phyloP scores from a whole-genome alignment of 2,888 invertebrate genomes.

The Scaptomyza tumidula region DNA sequence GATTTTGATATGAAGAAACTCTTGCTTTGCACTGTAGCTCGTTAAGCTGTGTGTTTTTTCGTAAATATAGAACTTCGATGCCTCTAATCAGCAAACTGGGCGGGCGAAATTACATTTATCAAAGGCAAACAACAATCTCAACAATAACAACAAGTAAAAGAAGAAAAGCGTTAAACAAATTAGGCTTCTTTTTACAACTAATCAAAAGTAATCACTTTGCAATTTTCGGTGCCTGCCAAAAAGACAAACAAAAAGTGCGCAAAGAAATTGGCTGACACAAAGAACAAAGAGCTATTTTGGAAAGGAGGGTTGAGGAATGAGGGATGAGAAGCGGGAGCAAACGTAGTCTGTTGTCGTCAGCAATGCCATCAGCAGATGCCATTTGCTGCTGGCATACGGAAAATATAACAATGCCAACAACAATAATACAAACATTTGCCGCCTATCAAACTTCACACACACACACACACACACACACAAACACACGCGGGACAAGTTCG shows the following conservation, averaged over 20 bases:
- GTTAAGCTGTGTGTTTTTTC: constrained; percentile 51
- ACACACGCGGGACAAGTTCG: constrained; percentile 58
- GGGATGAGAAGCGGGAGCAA: background rate
- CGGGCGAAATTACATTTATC: constrained; percentile 68
- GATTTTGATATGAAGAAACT: constrained; percentile 15
- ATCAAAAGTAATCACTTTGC: constrained; percentile 81
- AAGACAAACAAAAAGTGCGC: constrained; percentile 76
- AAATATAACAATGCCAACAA: constrained; percentile 57
- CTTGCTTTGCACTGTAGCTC: constrained; percentile 35
- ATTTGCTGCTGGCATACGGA: constrained; percentile 70
- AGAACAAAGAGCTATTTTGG: constrained; percentile 55
- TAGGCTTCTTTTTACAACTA: constrained; percentile 79
- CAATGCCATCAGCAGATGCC: constrained; percentile 68
- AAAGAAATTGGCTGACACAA: constrained; percentile 66
- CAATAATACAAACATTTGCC: constrained; percentile 73
- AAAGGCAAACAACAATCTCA: constrained; percentile 51
- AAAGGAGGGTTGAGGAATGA: background rate
- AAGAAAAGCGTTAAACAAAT: constrained; percentile 65
- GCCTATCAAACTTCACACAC: constrained; percentile 66
- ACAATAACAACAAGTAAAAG: constrained; percentile 7
- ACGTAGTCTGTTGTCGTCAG: constrained; percentile 24
- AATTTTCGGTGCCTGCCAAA: constrained; percentile 64
- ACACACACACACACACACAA: constrained; percentile 19
- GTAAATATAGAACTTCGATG: constrained; percentile 48
- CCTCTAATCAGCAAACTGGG: constrained; percentile 68